Evolutionary conservation across 2,888 invertebrate species (phyloP).

Genomic region (Tipula vernalis): DNA sequence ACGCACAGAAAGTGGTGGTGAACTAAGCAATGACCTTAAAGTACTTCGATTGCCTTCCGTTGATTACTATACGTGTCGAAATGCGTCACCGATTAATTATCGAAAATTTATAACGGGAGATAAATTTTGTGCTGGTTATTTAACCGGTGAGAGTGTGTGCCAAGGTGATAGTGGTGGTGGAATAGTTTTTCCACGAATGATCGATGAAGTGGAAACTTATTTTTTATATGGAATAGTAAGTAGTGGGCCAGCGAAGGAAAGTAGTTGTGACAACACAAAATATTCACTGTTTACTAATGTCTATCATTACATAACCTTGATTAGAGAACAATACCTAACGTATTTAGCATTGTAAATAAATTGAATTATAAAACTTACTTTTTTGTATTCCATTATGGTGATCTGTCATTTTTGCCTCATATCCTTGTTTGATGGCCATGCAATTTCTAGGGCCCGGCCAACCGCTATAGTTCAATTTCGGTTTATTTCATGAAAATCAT

Average conservation of each 20-base stretch:
- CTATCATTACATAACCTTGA: background rate
- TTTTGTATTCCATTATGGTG: slow-evolving; percentile 37
- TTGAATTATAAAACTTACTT: slow-evolving; percentile 25
- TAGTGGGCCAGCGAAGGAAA: background rate
- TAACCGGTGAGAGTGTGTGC: slow-evolving; percentile 19
- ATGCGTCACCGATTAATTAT: slow-evolving; percentile 16
- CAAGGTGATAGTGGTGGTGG: slow-evolving; percentile 26
- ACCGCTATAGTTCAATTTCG: slow-evolving; percentile 36
- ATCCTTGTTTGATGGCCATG: slow-evolving; percentile 36
- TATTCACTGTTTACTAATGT: background rate
- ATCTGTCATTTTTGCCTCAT: slow-evolving; percentile 38
- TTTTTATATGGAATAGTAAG: slow-evolving; percentile 6
- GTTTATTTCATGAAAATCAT: too few relatives aligned
- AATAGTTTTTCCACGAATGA: background rate
- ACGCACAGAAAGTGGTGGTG: slow-evolving; percentile 9
- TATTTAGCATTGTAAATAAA: background rate
- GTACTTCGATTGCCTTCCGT: slow-evolving; percentile 9
- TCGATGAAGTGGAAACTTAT: background rate
- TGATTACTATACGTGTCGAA: slow-evolving; percentile 15
- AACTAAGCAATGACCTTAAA: slow-evolving; percentile 14
- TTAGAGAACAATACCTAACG: background rate
- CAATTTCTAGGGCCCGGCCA: slow-evolving; percentile 33
- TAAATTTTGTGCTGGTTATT: slow-evolving; percentile 27
- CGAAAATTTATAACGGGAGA: slow-evolving; percentile 22
- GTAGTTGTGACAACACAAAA: background rate